These are phyloP conservation scores for Oithona nana DNA, from an alignment of 2,888 invertebrate genomes.

Conservation along the genomic window DNA sequence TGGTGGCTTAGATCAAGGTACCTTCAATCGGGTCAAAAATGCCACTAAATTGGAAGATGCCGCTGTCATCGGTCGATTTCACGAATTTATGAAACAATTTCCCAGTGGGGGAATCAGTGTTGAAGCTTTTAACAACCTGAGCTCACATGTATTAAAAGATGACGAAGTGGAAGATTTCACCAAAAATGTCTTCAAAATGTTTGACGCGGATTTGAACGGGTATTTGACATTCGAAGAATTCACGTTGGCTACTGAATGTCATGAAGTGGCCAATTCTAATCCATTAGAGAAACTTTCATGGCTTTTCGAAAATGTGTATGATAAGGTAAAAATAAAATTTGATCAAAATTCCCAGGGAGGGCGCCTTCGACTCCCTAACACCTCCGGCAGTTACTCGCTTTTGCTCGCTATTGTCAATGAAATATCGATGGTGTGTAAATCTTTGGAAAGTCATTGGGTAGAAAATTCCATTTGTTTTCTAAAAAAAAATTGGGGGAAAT, in stretches of 20 bases:
- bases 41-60: background rate
- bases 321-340: conserved; percentile 8
- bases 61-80: background rate
- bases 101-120: background rate
- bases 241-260: background rate
- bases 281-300: conserved; percentile 7
- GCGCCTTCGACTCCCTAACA: no score
- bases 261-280: background rate
- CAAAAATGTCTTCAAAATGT: conserved; percentile 7
- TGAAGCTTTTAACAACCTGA: background rate
- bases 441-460: no score
- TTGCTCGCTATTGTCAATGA: no score
- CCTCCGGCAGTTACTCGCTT: no score
- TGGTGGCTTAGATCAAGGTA: background rate
- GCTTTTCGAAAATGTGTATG: conserved; percentile 15
- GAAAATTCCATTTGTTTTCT: no score
- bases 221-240: conserved; percentile 10
- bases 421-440: no score
- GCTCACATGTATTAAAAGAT: background rate
- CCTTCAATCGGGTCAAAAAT: background rate
- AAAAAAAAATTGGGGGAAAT: no score
- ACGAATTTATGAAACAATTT: background rate
- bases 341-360: no score
- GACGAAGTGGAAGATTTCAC: conserved; percentile 4
- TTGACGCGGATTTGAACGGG: background rate